Base-by-base conservation (phyloP, 2,113 vertebrate species). In the Sceloporus tristichus region DNA sequence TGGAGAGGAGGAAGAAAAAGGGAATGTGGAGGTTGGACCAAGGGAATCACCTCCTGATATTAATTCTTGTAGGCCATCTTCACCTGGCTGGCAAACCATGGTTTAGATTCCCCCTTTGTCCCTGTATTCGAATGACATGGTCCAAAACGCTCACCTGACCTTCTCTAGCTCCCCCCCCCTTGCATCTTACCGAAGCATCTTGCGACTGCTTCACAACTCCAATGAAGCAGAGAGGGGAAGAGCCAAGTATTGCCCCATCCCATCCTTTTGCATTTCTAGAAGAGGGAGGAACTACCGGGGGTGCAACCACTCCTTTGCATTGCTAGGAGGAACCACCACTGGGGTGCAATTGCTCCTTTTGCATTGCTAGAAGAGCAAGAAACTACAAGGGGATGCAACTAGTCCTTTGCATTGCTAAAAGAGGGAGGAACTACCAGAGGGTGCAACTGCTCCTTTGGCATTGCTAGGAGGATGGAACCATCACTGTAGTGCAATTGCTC, bases 271-370 rank as follows among this genome's bases (percentile, higher is more conserved):
- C 79, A 90, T 62, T 0, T 0, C n/a, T 23, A 27, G 0, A 56
- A 53, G 38, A 68, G 66, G 0, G 0, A 0, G 85, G 0, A 0
- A 18, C 75, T 19, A 16, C 59, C 59, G 79, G 56, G 85, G 87
- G 91, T 79, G 86, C 91, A 89, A 0, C 0, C 87, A 87, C 93
- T 89, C 92, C 62, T 48, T 48, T 48, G 48, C 48, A 48, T 48
- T 68, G 65, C 21, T 21, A 68, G 66, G 5, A 8, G 62, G 13
- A 48, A 48, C 62, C 18, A 70, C 68, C 27, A 71, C 68, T 1
- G 48, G 48, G 48, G 48, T 4, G 48, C 48, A 48, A 48, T 7
- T 48, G 48, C 4, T 48, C 48, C 48, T 4, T 34, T 48, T 48
- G 48, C 48, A 48, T 48, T 48, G 48, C 48, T 48, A 48, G 4